Evolutionary conservation across 2,797 vertebrate genomes (phyloP).

Genomic region (Neosilurus mollespiculum): DNA sequence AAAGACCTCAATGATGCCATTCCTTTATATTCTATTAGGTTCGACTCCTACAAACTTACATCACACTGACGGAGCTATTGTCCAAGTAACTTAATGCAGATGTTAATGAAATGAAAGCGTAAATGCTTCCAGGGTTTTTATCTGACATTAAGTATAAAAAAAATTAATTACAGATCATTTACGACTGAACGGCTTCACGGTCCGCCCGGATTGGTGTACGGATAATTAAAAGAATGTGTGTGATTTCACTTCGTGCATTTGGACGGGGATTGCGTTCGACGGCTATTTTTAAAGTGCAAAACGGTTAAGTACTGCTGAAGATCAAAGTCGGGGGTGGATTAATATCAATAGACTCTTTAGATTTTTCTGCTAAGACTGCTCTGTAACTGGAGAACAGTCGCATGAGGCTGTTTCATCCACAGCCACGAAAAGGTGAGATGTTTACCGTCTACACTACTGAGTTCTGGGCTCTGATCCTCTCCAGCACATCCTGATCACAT

Average conservation of each 20-base stretch:
- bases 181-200: background rate
- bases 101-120: conserved; percentile 30
- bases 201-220: background rate
- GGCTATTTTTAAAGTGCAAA: conserved; percentile 33
- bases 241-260: conserved; percentile 9
- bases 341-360: conserved; percentile 1
- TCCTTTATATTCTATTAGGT: background rate
- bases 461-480: background rate
- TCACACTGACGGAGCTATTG: conserved; percentile 11
- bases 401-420: background rate
- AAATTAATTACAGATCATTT: conserved; percentile 8
- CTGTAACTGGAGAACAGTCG: background rate
- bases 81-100: conserved; percentile 25
- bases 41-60: background rate
- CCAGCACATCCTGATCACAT: too few species aligned
- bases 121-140: background rate
- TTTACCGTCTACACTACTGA: background rate
- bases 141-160: conserved; percentile 1
- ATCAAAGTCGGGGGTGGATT: conserved; percentile 16
- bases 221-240: background rate
- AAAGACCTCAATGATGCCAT: background rate
- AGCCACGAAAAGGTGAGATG: background rate
- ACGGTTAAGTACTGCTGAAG: conserved; percentile 24
- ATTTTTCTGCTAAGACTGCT: conserved; percentile 4
- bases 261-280: conserved; percentile 22